Evolutionary conservation across 2,113 vertebrate genomes (phyloP).

Genomic region (Casuarius casuarius): DNA sequence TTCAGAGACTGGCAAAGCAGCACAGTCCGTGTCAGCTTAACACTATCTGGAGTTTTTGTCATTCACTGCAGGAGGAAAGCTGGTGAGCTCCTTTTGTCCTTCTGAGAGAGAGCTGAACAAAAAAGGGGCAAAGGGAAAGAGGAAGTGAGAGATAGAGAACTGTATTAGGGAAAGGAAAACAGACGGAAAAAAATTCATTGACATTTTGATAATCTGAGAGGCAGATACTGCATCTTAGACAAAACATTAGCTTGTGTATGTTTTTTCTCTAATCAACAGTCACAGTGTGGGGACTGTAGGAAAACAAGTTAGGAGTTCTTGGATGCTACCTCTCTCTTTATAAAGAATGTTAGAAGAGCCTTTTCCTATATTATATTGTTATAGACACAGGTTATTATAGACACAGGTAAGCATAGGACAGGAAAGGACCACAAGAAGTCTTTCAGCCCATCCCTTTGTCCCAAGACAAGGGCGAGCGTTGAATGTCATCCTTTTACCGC

Average conservation of each 20-base stretch:
- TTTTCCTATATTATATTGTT: neutral
- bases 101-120: slow-evolving; percentile 39
- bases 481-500: neutral
- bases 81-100: slow-evolving; percentile 50
- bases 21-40: slow-evolving; percentile 51
- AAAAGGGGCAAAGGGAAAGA: neutral
- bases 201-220: slow-evolving; percentile 27
- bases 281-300: neutral
- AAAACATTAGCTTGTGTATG: neutral
- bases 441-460: neutral
- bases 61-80: slow-evolving; percentile 67
- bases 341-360: neutral
- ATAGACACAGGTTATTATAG: neutral
- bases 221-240: neutral
- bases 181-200: neutral
- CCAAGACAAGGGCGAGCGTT: neutral
- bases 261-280: neutral
- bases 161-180: slow-evolving; percentile 20
- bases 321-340: neutral
- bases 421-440: neutral
- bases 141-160: neutral
- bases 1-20: slow-evolving; percentile 76
- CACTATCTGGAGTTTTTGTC: slow-evolving; percentile 74
- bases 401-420: neutral
- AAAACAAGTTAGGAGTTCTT: neutral